Conservation (phyloP, 1,140 invertebrate genomes). For the Lamellibrachia luymesi region DNA sequence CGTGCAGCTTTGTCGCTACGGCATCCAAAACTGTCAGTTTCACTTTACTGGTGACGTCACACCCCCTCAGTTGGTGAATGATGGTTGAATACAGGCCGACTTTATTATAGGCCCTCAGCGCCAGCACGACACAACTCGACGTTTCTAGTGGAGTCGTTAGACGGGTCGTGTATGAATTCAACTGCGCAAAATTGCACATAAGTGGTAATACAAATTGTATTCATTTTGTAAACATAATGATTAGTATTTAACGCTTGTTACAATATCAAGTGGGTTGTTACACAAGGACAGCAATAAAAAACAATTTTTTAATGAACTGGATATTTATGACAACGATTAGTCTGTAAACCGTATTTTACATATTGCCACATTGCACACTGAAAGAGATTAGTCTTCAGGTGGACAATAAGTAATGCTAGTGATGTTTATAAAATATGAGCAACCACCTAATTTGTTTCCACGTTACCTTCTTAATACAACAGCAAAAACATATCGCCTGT, state of each 20-base stretch:
- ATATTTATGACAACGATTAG: too few species aligned
- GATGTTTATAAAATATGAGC: too few species aligned
- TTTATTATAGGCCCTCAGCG: not conserved
- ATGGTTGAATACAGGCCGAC: not conserved
- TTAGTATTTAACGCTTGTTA: not conserved
- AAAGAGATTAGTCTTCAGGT: too few species aligned
- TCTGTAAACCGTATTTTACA: too few species aligned
- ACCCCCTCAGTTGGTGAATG: not conserved
- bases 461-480: too few species aligned
- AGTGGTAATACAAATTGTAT: not conserved
- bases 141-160: not conserved
- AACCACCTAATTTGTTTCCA: too few species aligned
- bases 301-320: too few species aligned
- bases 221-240: not conserved
- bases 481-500: too few species aligned
- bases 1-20: not conserved
- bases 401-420: too few species aligned
- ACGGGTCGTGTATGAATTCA: not conserved
- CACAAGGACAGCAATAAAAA: not conserved
- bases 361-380: too few species aligned
- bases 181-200: not conserved
- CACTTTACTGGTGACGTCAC: not conserved
- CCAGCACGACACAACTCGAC: not conserved
- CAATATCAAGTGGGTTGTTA: not conserved
- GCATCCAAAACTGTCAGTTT: not conserved